Evolutionary conservation across 2,113 vertebrate genomes (phyloP), one percentile per base, ranked within the genome.

Genomic region (Pollachius pollachius): DNA sequence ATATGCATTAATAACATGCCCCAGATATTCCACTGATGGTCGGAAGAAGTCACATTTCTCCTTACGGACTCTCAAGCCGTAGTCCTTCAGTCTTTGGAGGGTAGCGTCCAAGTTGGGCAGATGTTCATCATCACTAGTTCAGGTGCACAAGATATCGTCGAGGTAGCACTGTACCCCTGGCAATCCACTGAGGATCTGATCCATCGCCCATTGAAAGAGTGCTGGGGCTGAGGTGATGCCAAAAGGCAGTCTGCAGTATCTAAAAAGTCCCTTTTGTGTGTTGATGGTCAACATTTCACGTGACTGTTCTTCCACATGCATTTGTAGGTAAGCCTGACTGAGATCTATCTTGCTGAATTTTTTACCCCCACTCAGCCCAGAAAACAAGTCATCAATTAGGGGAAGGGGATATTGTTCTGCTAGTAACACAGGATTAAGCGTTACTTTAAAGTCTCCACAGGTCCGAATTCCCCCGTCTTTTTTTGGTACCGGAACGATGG

Each of bases 181-280:
- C 8, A 73, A n/a, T 1, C 59, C 56, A 52, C 67, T 59, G 12
- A 76, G 18, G 15, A 73, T 61, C 19, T 70, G 67, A 17, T 1
- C 59, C 56, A 80, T 62, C 2, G 67, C 70, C 15, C 27, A 15
- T 11, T 71, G 67, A 18, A 80, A 76, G 18, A 76, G 52, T 15
- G 64, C 67, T 34, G 70, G 69, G 17, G 25, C 62, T 11, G 62
- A 74, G 0, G 67, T 23, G 23, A 23, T 23, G 23, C 23, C 23
- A 23, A 66, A 72, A 18, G 34, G 70, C 1, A 72, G 62, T 21
- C 16, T 4, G 21, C 17, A 52, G 61, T 68, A 74, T 7, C 66
- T 34, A 11, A 65, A 75, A 16, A 69, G 57, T 58, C 57, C 57
- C 57, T 58, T 58, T 2, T 17, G 57, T 58, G 57, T 58, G 57